phyloP scores from a whole-genome alignment of 1,140 invertebrate genomes.

The Goniozus legneri region DNA sequence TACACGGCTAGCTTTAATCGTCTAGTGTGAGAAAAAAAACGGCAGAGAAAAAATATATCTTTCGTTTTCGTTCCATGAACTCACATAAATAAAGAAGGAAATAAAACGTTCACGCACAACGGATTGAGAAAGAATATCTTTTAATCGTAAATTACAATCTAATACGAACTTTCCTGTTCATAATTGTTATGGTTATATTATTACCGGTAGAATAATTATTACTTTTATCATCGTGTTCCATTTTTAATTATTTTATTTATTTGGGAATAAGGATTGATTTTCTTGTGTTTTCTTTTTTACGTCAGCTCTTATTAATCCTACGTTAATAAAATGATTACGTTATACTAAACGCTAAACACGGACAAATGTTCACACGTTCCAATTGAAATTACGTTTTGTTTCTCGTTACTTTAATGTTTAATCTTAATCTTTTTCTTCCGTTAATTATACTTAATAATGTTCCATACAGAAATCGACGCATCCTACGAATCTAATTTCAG shows the following conservation, averaged over 20 bases:
- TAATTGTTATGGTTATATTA: constrained; percentile 31
- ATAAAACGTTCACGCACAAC: no score
- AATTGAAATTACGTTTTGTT: constrained; percentile 11
- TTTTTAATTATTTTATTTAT: constrained; percentile 4
- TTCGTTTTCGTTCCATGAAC: no score
- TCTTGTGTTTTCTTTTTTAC: constrained; percentile 12
- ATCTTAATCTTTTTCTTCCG: no score
- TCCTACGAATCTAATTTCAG: constrained; percentile 20
- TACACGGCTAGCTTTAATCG: no score
- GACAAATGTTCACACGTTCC: constrained; percentile 27
- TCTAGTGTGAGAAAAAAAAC: no score
- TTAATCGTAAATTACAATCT: no score
- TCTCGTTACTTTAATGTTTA: not conserved
- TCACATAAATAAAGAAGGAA: no score
- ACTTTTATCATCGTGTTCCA: constrained; percentile 30
- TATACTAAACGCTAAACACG: constrained; percentile 29
- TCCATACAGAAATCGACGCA: constrained; percentile 20
- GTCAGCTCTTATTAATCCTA: constrained; percentile 33
- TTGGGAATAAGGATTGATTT: not conserved
- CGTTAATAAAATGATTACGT: constrained; percentile 41
- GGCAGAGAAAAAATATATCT: no score
- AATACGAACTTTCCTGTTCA: no score
- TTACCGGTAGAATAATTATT: constrained; percentile 16
- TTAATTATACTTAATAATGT: not conserved
- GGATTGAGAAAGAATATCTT: no score